Conservation (phyloP, 2,888 invertebrate genomes). For the Drosophila hamatofila region DNA sequence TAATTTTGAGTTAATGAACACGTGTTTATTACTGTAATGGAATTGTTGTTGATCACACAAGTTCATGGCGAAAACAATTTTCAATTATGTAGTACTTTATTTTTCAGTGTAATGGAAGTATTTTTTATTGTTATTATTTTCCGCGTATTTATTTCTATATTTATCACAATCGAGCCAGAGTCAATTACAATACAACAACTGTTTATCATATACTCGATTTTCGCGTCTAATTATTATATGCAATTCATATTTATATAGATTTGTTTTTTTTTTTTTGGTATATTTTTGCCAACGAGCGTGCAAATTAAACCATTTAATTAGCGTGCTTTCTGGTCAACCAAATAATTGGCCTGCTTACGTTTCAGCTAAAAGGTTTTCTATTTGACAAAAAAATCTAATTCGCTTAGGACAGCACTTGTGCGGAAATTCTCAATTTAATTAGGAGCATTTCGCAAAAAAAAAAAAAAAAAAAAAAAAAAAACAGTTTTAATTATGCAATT, state of each 20-base stretch:
- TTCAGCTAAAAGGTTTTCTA: constrained; percentile 42
- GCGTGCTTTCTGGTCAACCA: constrained; percentile 12
- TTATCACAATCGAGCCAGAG: constrained; percentile 20
- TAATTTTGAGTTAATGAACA: constrained; percentile 28
- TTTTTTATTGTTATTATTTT: constrained; percentile 12
- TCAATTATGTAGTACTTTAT: constrained; percentile 44
- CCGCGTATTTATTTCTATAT: constrained; percentile 12
- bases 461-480: constrained; percentile 18
- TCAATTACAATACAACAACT: constrained; percentile 16
- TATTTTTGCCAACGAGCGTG: constrained; percentile 34
- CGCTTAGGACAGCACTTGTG: not conserved
- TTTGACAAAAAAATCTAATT: constrained; percentile 2
- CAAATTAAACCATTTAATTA: constrained; percentile 46
- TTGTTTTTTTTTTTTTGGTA: constrained; percentile 8
- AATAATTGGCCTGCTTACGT: constrained; percentile 27
- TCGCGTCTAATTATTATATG: constrained; percentile 59
- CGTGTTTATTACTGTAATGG: constrained; percentile 33
- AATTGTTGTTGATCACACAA: constrained; percentile 44
- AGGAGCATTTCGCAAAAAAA: constrained; percentile 1
- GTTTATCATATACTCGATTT: constrained; percentile 34
- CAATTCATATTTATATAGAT: constrained; percentile 27
- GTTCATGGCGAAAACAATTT: constrained; percentile 77
- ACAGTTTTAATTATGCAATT: constrained; percentile 32
- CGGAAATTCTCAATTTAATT: constrained; percentile 19
- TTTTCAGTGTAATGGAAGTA: constrained; percentile 34